Evolutionary conservation across 2,113 vertebrate genomes (phyloP), one percentile per base, ranked within the genome.

Genomic region (Labeo catla): DNA sequence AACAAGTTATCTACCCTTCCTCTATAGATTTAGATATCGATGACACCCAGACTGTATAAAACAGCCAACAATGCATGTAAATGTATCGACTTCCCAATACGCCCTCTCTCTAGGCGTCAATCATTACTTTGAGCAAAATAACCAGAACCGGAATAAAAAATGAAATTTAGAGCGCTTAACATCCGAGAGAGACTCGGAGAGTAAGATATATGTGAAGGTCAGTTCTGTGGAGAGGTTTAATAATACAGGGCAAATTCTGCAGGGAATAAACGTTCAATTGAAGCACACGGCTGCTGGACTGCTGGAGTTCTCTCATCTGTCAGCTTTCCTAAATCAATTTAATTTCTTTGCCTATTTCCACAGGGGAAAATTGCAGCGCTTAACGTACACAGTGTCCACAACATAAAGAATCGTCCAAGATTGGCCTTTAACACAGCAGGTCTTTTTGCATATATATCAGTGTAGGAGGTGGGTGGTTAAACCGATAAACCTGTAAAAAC

Each of bases 281-380:
- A 70, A 57, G 81, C 50, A 3, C 6, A 4, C 28, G 28, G 66
- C 65, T 57, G 81, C 74, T 77, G n/a, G 74, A 36, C 49, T 54
- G 74, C 74, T 43, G 5, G 63, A 54, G 81, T 39, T 50, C 65
- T 83, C 85, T 86, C 66, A 70, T 86, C 78, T 86, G 85, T 49
- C 68, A 86, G 63, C 78, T 80, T 81, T 61, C 36, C 43, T 81
- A 81, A 81, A 86, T 86, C 66, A 86, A 86, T 61, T 86, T 82
- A 34, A 86, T 86, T 86, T 82, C 59, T 59, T 76, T 76, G 68
- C 47, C 72, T 76, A 74, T 45, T 50, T 81, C 59, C 39, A 74
- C 45, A n/a, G 23, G 84, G 52, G 78, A 16, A 83, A 72, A 83
- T 72, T 73, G 66, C 66, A 43, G 16, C 16, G 66, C 66, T 83